Conservation (phyloP, 2,888 invertebrate species). For the Drosophila diplacantha region DNA sequence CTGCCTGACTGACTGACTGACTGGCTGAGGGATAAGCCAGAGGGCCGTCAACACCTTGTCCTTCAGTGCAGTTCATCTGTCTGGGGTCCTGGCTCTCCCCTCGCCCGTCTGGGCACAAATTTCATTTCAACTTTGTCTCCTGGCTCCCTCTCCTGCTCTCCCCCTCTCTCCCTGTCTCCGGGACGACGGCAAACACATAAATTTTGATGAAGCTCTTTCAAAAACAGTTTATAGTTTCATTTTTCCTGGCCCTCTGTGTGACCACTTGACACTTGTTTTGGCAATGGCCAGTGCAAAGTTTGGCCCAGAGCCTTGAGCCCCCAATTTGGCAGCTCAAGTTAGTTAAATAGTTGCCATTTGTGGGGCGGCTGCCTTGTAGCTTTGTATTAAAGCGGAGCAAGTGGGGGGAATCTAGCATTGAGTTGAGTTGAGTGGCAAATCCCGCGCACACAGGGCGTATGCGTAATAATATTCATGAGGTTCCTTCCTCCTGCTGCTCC, state of each 20-base stretch:
- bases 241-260: conserved; percentile 14
- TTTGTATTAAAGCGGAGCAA: conserved; percentile 24
- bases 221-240: conserved; percentile 57
- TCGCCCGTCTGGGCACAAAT: conserved; percentile 19
- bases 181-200: conserved; percentile 63
- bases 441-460: conserved; percentile 48
- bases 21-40: conserved; percentile 8
- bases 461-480: conserved; percentile 50
- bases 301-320: conserved; percentile 18
- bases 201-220: conserved; percentile 67
- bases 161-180: not conserved
- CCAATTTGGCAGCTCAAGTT: conserved; percentile 29
- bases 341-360: conserved; percentile 36
- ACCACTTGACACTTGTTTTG: conserved; percentile 41
- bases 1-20: not conserved
- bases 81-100: not conserved
- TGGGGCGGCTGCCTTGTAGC: conserved; percentile 5
- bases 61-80: conserved; percentile 20
- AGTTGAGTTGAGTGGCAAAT: conserved; percentile 29
- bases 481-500: not conserved
- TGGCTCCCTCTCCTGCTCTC: too few relatives aligned
- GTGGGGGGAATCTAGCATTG: conserved; percentile 28
- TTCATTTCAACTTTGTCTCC: conserved; percentile 37
- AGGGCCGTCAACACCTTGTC: conserved; percentile 33
- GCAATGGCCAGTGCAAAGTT: conserved; percentile 36